Evolutionary conservation across 2,113 vertebrate species (phyloP).

Genomic region (Xyliphius kryptos): DNA sequence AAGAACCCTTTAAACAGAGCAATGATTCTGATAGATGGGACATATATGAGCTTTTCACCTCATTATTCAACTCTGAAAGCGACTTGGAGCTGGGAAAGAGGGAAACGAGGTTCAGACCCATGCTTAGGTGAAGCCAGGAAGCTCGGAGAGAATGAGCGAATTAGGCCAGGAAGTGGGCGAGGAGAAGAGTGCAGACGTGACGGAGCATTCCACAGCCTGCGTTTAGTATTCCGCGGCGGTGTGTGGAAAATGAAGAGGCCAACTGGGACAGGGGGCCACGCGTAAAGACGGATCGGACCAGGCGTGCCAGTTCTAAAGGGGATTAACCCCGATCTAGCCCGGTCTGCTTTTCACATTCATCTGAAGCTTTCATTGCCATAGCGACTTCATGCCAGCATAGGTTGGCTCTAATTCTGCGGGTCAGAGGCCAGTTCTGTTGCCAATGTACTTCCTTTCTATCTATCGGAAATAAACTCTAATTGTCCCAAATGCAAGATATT

Average conservation of each 20-base stretch:
- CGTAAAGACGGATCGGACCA: constrained; percentile 69
- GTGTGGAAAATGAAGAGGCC: constrained; percentile 73
- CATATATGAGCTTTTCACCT: constrained; percentile 16
- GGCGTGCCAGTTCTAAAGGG: constrained; percentile 68
- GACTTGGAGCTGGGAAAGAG: background rate
- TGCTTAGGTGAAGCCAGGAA: constrained; percentile 8
- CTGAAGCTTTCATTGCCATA: constrained; percentile 68
- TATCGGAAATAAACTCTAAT: constrained; percentile 12
- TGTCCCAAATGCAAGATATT: background rate
- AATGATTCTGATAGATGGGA: constrained; percentile 24
- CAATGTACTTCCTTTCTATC: constrained; percentile 10
- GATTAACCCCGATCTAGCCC: constrained; percentile 65
- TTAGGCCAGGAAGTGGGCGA: constrained; percentile 11
- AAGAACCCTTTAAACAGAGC: constrained; percentile 15
- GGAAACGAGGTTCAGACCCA: constrained; percentile 14
- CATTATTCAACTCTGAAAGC: constrained; percentile 22
- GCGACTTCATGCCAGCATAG: constrained; percentile 49
- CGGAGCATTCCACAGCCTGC: constrained; percentile 63
- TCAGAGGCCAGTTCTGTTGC: constrained; percentile 18
- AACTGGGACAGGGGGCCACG: constrained; percentile 61
- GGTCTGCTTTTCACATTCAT: constrained; percentile 65
- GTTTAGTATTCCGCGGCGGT: constrained; percentile 74
- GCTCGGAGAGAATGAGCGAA: background rate
- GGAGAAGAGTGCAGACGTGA: constrained; percentile 57
- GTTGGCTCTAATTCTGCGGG: constrained; percentile 35